Base-by-base conservation (phyloP, 2,888 invertebrate genomes). In the Acanthococcus lagerstroemiae region DNA sequence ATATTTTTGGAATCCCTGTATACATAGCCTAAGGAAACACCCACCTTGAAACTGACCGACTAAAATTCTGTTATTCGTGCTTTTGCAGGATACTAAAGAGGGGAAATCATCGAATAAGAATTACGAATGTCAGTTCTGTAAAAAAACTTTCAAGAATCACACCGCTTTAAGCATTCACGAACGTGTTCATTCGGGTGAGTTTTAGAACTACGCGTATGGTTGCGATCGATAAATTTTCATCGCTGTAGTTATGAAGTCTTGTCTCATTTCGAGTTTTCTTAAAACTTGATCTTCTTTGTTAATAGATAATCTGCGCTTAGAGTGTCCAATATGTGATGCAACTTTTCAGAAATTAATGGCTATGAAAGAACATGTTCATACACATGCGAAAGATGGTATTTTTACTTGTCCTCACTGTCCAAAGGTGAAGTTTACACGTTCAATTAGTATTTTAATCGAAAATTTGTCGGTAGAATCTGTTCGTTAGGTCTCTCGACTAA, bases 281-380 rank as follows among this genome's bases (percentile, higher is more conserved):
- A n/a, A 24, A 67, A 66, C 1, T 37, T 37, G 3, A 37, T 15
- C 3, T 37, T 2, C 2, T 15, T 37, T 37, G 1, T 3, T 3
- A n/a, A 3, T 37, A 70, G 69, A 63, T 22, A 55, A 65, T 21
- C 66, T 66, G 25, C 58, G 80, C 60, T 86, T 85, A 71, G 83
- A 85, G 73, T 89, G 89, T 73, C 84, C 86, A 0, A 84, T 87
- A 72, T 89, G 89, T 74, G 81, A 82, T 66, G 80, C 83, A 72
- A 79, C 80, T 15, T 88, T 86, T 73, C 82, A 83, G 69, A 82
- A 84, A 71, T 80, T 85, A n/a, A 73, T 81, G 1, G 78, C 80
- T 65, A 76, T 87, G 70, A 85, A 84, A 72, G 79, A 82, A 60
- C 88, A 88, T 73, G 83, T 86, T 26, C 79, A 80, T 66, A 78